Percentiles rank a stretch among this genome's conserved stretches.
phyloP scores from a whole-genome alignment of 2,113 vertebrate genomes.

The human (Homo sapiens) region GRCh38 chr7:41666001-41666500 shows the following conservation, averaged over 20 bases:
- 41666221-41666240: not conserved
- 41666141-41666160: not conserved
- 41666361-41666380: not conserved
- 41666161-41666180: not conserved
- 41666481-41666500: not conserved
- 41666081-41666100: not conserved
- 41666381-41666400: not conserved
- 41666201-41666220: not conserved
- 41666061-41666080: not conserved
- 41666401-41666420: not conserved
- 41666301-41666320: not conserved
- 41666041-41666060: not conserved
- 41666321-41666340: not conserved
- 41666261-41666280: not conserved
- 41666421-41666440: not conserved
- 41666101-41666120: not conserved
- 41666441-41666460: not conserved
- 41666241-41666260: not conserved
- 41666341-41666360: not conserved
- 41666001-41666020: constrained; percentile 22
- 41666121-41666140: not conserved
- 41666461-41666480: not conserved
- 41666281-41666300: not conserved
- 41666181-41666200: not conserved
- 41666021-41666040: constrained; percentile 22